Base-by-base conservation (phyloP, 23 tunicate genomes). In the Ascidia mentula region DNA sequence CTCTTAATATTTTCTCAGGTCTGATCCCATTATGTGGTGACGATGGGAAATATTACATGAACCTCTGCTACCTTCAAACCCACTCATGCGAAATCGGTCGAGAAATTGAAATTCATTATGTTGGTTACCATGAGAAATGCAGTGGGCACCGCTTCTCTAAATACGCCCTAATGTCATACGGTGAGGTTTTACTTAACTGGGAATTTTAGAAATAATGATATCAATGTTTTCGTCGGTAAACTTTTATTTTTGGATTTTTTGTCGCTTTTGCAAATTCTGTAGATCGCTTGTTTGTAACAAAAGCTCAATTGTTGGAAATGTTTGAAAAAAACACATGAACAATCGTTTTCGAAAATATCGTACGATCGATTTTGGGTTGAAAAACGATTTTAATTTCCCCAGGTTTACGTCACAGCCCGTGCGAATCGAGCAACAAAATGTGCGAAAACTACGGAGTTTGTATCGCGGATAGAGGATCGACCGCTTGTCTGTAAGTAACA, bases 31-130 rank as follows among this genome's bases (percentile, higher is more conserved):
- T 88, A 20, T 88, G 93, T 72, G 93, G 93, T 24, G 80, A 38
- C 26, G 93, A 88, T 53, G 87, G 87, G 33, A 72, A 82, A 13
- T 78, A 72, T 77, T 82, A 88, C 78, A 1, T 73, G 24, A 88
- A 82, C 74, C 59, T 71, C 46, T 88, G 93, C 46, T 78, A 37
- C 38, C 45, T 82, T 18, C 42, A 30, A 45, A 59, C 53, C 82
- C 26, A 60, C 40, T 88, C 93, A 30, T 88, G 93, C 45, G 87
- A 77, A 72, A 15, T 74, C 6, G 87, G 83, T 46, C 6, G 15
- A 40, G 84, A 78, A 34, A 76, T 88, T 22, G 45, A 46, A 74
- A 59, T 81, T n/a, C 36, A 74, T 31, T 24, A 38, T 18, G 42
- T 87, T 36, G 92, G 92, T 36, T 60, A 70, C 60, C 74, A 75